Evolutionary conservation across 2,888 invertebrate species (phyloP).

Genomic region (Thelaira solivaga): DNA sequence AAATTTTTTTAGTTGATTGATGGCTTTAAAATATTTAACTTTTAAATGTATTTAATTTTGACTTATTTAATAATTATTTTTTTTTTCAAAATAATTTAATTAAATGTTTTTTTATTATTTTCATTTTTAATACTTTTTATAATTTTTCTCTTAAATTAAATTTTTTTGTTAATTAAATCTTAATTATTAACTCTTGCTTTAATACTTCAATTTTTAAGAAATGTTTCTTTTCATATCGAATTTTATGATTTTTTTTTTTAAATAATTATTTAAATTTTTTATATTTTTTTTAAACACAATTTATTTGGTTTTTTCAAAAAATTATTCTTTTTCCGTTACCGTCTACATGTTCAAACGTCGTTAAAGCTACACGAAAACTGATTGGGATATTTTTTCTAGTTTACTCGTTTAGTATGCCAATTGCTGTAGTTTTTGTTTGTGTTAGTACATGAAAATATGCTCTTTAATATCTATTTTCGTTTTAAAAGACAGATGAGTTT

Average conservation of each 20-base stretch:
- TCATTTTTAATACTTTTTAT: neutral
- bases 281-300: slow-evolving; percentile 43
- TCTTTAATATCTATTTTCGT: neutral
- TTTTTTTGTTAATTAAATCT: too few species aligned
- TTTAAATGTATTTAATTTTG: neutral
- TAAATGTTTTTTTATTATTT: neutral
- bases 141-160: neutral
- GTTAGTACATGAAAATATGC: neutral
- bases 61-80: neutral
- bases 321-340: slow-evolving; percentile 43
- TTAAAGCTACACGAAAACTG: slow-evolving; percentile 77
- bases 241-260: neutral
- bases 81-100: neutral
- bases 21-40: neutral
- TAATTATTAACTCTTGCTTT: neutral
- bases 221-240: neutral
- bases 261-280: slow-evolving; percentile 25
- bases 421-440: neutral
- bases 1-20: neutral
- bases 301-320: slow-evolving; percentile 35
- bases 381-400: slow-evolving; percentile 66
- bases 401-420: slow-evolving; percentile 48
- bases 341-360: slow-evolving; percentile 74
- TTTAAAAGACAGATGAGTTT: neutral
- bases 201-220: too few species aligned